A percentile compares a stretch with the other conserved stretches of the same genome.
Evolutionary conservation across 2,888 invertebrate genomes (phyloP).

Genomic region (Drepanosiphum platanoidis): DNA sequence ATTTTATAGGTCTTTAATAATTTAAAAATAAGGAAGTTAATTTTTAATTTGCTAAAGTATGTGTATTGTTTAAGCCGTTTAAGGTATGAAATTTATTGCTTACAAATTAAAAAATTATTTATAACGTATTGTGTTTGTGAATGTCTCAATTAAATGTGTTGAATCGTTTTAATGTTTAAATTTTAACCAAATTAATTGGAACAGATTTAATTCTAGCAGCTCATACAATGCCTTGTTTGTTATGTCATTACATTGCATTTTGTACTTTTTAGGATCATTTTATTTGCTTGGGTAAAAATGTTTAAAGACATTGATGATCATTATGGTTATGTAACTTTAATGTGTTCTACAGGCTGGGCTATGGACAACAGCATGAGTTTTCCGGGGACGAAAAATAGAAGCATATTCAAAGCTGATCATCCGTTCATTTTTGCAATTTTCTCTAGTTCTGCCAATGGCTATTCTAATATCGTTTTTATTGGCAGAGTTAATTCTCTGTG

Average conservation of each 20-base stretch:
- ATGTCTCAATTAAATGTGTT: no score
- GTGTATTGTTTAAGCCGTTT: no score
- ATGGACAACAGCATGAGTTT: constrained; percentile 33
- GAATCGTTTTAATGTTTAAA: no score
- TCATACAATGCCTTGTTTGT: no score
- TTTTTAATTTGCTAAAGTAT: no score
- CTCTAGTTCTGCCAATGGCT: neutral
- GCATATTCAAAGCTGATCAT: neutral
- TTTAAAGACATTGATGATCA: neutral
- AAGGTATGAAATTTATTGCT: no score
- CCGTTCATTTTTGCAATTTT: neutral
- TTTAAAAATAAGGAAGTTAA: no score
- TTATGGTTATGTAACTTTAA: neutral
- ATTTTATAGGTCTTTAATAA: no score
- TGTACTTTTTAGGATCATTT: neutral
- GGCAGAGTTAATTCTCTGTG: neutral
- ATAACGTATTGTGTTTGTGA: no score
- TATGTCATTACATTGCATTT: neutral
- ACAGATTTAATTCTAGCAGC: no score
- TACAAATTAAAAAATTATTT: no score
- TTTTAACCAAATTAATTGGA: no score
- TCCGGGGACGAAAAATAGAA: constrained; percentile 5
- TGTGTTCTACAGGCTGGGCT: constrained; percentile 39
- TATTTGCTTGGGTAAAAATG: neutral
- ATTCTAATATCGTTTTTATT: constrained; percentile 14